Percentiles rank a stretch among this genome's conserved stretches.
These are phyloP conservation scores for Nycticorax nycticorax DNA, from an alignment of 2,113 vertebrate genomes.

Conservation along the genomic window DNA sequence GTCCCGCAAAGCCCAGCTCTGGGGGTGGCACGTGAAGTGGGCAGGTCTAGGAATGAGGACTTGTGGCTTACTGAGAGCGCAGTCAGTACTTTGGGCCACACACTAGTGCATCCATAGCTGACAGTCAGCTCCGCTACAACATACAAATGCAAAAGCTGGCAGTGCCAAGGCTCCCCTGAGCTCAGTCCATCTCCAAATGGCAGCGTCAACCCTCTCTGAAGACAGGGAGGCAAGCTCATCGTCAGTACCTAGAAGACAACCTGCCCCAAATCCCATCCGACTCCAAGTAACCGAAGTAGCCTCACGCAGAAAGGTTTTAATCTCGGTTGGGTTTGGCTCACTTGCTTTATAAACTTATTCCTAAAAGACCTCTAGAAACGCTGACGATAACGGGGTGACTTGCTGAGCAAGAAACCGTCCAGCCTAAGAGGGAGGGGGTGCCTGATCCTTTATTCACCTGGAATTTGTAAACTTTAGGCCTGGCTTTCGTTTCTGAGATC, in stretches of 20 bases:
- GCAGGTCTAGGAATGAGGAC: not conserved
- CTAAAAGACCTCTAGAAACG: not conserved
- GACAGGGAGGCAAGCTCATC: rapidly evolving
- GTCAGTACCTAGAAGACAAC: no score
- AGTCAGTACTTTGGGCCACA: not conserved
- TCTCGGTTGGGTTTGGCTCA: not conserved
- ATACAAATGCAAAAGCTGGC: not conserved
- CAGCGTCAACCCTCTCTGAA: not conserved
- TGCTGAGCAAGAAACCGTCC: not conserved
- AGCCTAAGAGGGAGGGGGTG: not conserved
- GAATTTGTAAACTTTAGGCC: not conserved
- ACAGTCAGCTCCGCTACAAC: not conserved
- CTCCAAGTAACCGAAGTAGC: not conserved
- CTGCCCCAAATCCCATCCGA: not conserved
- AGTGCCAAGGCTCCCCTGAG: rapidly evolving
- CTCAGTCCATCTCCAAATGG: not conserved
- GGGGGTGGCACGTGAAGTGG: not conserved
- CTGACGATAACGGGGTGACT: rapidly evolving
- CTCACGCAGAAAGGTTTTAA: not conserved
- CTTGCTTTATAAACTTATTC: not conserved
- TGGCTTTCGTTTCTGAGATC: not conserved
- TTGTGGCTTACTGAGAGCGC: not conserved
- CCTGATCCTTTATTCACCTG: not conserved
- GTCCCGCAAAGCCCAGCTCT: not conserved
- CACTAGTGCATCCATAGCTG: rapidly evolving